Conservation (phyloP, 2,797 vertebrate genomes). For the Propithecus perrieri region DNA sequence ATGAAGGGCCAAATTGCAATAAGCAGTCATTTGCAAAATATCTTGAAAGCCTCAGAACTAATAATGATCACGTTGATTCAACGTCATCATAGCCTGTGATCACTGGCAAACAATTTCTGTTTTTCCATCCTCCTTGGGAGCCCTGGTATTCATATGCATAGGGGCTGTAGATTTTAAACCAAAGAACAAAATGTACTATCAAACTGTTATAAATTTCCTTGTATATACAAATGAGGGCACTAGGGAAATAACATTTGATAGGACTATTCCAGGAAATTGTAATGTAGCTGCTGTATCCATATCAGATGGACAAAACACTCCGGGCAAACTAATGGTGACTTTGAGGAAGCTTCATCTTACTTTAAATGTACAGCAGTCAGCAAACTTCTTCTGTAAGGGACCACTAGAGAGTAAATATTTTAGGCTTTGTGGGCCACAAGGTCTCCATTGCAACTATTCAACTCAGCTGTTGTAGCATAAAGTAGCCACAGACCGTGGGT, state of each 20-base stretch:
- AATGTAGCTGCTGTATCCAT: not conserved
- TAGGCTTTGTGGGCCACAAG: not conserved
- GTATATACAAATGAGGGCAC: not conserved
- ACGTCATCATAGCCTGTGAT: not conserved
- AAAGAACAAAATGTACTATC: conserved; percentile 18
- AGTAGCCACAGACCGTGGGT: not conserved
- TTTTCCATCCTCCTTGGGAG: not conserved
- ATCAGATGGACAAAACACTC: not conserved
- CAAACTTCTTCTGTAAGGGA: not conserved
- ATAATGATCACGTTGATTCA: not conserved
- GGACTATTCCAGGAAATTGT: not conserved
- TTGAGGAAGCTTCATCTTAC: not conserved
- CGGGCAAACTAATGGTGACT: not conserved
- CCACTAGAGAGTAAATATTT: not conserved
- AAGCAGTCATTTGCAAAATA: conserved; percentile 13
- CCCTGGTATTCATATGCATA: not conserved
- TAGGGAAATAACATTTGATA: not conserved
- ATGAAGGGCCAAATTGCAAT: not conserved
- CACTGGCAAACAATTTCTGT: not conserved
- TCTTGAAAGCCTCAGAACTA: not conserved
- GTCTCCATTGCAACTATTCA: not conserved
- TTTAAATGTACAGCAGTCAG: not conserved
- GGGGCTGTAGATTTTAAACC: not conserved
- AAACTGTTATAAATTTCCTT: not conserved
- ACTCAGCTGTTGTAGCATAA: not conserved